Evolutionary conservation across 2,113 vertebrate genomes (phyloP).

Genomic region (Paralichthys olivaceus): DNA sequence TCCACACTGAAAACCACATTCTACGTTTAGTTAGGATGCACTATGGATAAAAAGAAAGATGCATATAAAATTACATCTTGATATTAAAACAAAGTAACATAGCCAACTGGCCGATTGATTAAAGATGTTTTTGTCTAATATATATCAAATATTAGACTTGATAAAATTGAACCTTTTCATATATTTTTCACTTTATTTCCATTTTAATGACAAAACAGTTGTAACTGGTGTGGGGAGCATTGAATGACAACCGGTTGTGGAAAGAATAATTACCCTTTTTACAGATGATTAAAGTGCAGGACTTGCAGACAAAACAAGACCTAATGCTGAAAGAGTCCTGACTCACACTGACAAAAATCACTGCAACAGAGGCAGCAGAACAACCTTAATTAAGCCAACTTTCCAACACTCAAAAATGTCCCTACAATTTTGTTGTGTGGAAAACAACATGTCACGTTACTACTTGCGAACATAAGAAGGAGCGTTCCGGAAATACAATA

Average conservation of each 20-base stretch:
- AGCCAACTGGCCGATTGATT: no score
- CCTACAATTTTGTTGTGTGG: neutral
- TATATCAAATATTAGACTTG: no score
- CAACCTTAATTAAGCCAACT: neutral
- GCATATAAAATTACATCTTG: neutral
- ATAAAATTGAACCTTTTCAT: no score
- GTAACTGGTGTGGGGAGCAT: no score
- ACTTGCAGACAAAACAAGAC: neutral
- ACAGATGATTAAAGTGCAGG: neutral
- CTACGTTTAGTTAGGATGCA: constrained; percentile 39
- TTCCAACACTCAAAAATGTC: neutral
- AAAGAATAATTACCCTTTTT: no score
- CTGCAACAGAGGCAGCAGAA: neutral
- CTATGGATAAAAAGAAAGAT: neutral
- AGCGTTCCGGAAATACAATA: neutral
- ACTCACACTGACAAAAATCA: neutral
- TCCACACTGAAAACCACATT: constrained; percentile 41
- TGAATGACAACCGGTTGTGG: no score
- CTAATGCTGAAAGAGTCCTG: no score
- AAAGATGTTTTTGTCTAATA: no score
- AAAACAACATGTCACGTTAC: neutral
- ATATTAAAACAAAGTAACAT: neutral
- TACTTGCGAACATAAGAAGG: neutral
- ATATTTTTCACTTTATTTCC: no score
- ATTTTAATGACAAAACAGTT: neutral